Base-by-base conservation (phyloP, 2,113 vertebrate genomes). In the Podocnemis expansa region DNA sequence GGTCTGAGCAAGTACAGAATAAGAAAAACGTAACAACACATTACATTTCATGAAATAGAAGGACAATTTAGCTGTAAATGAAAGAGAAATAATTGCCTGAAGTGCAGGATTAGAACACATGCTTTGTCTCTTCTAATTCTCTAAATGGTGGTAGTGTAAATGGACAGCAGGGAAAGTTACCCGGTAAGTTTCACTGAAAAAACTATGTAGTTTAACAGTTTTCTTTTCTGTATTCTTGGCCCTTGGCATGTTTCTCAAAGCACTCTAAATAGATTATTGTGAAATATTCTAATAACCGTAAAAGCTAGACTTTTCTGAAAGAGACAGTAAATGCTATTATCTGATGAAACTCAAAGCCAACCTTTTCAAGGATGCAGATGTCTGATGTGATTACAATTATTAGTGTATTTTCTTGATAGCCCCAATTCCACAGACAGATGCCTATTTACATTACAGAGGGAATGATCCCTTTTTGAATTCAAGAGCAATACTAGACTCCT, bases 61-160 rank as follows among this genome's bases (percentile, higher is more conserved):
- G 2, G 47, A 27, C 75, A 87, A 6, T 1, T 38, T 16, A 29
- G 16, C 9, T 49, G 9, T 51, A 80, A 87, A 82, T 75, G 73
- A 29, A 25, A 6, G 13, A 38, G 51, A 70, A 79, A 25, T 27
- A 73, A 51, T 45, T 54, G 31, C 8, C 41, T 80, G 31, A 88
- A 10, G 49, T 47, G n/a, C 0, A 0, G 38, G 22, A 4, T 45
- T 76, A 76, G 38, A 29, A 27, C 13, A 76, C 1, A 7, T 27
- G 24, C 24, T 76, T 27, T 27, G 73, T 76, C 41, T 43, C 25
- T 76, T 76, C 21, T 41, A 43, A 24, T 27, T 75, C 70, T 43
- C 11, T 76, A 43, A 10, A 13, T 43, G 73, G 41, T 76, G 41
- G 22, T 43, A 45, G 43, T 76, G 38, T 25, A 76, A 24, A 5